Percentiles rank a stretch among this genome's conserved stretches.
phyloP scores from a whole-genome alignment of 1,140 invertebrate species.

The Drosophila guanche region DNA sequence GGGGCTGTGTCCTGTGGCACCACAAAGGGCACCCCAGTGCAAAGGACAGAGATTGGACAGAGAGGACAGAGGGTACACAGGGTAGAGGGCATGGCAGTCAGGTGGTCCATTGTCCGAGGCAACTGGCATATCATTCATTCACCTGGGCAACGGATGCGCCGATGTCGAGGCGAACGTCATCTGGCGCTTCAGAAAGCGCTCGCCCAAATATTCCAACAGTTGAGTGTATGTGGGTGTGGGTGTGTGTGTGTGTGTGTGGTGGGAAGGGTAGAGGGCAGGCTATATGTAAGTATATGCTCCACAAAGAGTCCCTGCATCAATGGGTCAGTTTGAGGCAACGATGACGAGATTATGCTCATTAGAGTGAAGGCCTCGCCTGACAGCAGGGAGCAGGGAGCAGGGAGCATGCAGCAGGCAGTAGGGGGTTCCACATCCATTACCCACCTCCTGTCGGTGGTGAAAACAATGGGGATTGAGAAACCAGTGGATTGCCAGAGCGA shows the following conservation, averaged over 20 bases:
- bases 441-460: too few species aligned
- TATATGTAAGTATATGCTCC: conserved; percentile 1
- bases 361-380: conserved; percentile 32
- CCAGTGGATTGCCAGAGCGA: too few species aligned
- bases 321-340: conserved; percentile 47
- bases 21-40: too few species aligned
- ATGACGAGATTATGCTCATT: conserved; percentile 49
- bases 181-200: conserved; percentile 42
- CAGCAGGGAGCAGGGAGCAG: background rate
- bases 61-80: background rate
- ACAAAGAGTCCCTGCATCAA: conserved; percentile 52
- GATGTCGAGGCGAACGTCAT: conserved; percentile 45
- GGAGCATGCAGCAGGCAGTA: background rate
- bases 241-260: conserved; percentile 13
- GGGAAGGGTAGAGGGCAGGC: conserved; percentile 23
- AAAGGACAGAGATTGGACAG: too few species aligned
- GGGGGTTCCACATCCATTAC: too few species aligned
- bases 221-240: conserved; percentile 13
- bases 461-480: too few species aligned
- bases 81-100: conserved; percentile 28
- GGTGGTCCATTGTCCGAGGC: conserved; percentile 34
- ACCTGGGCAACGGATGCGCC: conserved; percentile 40
- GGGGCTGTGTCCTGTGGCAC: too few species aligned
- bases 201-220: background rate
- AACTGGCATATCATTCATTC: conserved; percentile 50